Base-by-base conservation (phyloP, 2,113 vertebrate species). In the Chlamydotis undulata region DNA sequence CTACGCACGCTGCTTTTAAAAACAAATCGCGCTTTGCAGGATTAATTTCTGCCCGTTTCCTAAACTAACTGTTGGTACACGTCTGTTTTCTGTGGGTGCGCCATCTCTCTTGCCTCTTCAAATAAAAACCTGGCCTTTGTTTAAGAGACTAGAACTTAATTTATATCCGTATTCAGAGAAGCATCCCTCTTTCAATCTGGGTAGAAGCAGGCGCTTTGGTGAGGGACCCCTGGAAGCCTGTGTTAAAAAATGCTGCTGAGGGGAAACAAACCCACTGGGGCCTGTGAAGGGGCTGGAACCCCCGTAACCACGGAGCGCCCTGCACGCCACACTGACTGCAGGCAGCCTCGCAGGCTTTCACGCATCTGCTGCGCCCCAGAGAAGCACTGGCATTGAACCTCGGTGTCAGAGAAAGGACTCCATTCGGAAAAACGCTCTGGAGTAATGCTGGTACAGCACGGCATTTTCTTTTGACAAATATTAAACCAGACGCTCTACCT, bases 321-420 rank as follows among this genome's bases (percentile, higher is more conserved):
- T 26, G 33, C n/a, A 49, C 0, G 1, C 22, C 15, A 31, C 12
- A 26, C 26, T 0, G 6, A 56, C 49, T 4, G 3, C 8, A 5
- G 33, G 61, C 7, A 64, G 13, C 60, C 50, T 50, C 65, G 41
- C 19, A 31, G 23, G 8, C 25, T 57, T 18, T 5, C 14, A n/a
- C 1, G 0, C 5, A 43, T 24, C 39, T 45, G 60, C 77, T 75
- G 49, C 0, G 4, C 16, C 24, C 11, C 16, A 37, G 8, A 49
- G 33, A 76, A 67, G 35, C 1, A 6, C 53, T 41, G 76, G 41
- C 17, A 53, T 9, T 55, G 53, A 87, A 53, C 31, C 33, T 17
- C n/a, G 11, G 11, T 6, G 0, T 15, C 59, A 57, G 28, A 35
- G 14, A 31, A 76, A 81, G n/a, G 59, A 74, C 31, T 50, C 50